Evolutionary conservation across 1,140 invertebrate genomes (phyloP).

Genomic region (Metaphire vulgaris): DNA sequence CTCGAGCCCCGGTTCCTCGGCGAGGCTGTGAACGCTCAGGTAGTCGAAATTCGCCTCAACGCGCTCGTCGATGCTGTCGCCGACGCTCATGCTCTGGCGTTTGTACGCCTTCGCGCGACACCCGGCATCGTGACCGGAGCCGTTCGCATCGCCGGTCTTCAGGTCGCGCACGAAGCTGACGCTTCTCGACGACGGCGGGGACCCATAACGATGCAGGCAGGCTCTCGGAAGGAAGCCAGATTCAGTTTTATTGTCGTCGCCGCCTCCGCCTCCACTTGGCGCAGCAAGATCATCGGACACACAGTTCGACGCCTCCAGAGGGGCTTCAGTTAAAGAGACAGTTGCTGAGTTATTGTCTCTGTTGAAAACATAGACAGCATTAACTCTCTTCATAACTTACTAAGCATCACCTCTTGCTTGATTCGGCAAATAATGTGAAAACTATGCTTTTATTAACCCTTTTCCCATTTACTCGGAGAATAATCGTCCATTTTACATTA

Average conservation of each 20-base stretch:
- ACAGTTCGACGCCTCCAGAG: background rate
- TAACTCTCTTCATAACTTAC: conserved; percentile 11
- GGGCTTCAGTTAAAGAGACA: conserved; percentile 6
- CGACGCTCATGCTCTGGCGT: conserved; percentile 28
- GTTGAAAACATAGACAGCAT: conserved; percentile 20
- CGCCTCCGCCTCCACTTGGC: background rate
- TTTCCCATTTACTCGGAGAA: no score
- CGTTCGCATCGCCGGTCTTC: background rate
- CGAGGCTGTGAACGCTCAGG: conserved; percentile 24
- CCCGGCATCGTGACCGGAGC: background rate
- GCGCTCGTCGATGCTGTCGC: conserved; percentile 30
- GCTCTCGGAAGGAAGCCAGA: background rate
- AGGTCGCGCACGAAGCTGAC: conserved; percentile 9
- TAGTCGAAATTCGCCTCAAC: conserved; percentile 17
- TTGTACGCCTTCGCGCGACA: conserved; percentile 20
- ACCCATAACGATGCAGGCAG: conserved; percentile 16
- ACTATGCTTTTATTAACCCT: no score
- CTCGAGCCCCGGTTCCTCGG: conserved; percentile 11
- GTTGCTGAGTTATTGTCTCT: conserved; percentile 16
- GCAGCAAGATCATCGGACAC: background rate
- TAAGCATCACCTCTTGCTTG: background rate
- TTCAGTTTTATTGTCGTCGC: background rate
- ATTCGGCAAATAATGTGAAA: no score
- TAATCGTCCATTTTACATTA: no score
- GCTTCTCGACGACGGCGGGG: conserved; percentile 11